These are phyloP conservation scores for Cheilosia pagana DNA, from an alignment of 2,888 invertebrate genomes.

Conservation along the genomic window DNA sequence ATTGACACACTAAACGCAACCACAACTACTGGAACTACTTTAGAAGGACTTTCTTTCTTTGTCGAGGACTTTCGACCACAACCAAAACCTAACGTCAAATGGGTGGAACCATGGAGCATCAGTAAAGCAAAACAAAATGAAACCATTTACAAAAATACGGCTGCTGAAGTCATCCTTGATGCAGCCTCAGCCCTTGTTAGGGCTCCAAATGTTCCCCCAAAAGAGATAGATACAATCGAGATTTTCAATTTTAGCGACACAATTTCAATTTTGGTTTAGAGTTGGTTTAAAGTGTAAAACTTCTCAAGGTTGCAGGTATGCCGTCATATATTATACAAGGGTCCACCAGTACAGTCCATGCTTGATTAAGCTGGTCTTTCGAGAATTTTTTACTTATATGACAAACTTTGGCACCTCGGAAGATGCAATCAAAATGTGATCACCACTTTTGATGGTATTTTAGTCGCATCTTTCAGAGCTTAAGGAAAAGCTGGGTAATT, in stretches of 20 bases:
- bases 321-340: too few species aligned
- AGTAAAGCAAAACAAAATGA: constrained; percentile 28
- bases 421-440: too few species aligned
- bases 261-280: neutral
- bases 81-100: constrained; percentile 6
- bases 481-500: too few species aligned
- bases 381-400: too few species aligned
- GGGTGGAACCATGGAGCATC: constrained; percentile 36
- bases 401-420: too few species aligned
- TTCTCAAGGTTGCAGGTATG: too few species aligned
- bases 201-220: constrained; percentile 80
- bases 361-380: too few species aligned
- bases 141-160: constrained; percentile 17
- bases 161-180: constrained; percentile 40
- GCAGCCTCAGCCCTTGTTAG: constrained; percentile 81
- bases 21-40: constrained; percentile 35
- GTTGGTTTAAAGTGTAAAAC: too few species aligned
- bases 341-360: too few species aligned
- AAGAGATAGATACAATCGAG: constrained; percentile 77
- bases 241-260: neutral
- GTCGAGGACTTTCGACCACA: constrained; percentile 26
- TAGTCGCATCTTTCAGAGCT: too few species aligned
- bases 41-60: constrained; percentile 20
- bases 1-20: constrained; percentile 31
- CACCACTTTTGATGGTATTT: too few species aligned